Evolutionary conservation across 1,140 invertebrate genomes (phyloP), one percentile per base, ranked within the genome.

Genomic region (Ctenoplectra terminalis): DNA sequence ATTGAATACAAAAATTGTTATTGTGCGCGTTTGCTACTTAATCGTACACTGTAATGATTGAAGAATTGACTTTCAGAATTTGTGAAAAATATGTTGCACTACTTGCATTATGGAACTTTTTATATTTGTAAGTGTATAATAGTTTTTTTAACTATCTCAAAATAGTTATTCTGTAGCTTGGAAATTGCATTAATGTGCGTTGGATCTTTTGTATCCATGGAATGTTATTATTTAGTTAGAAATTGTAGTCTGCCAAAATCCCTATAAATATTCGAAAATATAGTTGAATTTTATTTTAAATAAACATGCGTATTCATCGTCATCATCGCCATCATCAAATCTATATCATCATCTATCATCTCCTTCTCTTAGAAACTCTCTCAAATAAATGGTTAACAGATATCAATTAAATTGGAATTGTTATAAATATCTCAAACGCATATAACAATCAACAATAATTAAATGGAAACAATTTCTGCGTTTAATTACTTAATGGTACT

Each of bases 371-470:
- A 81, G 29, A 80, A 66, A 50, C n/a, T 75, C 9, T 50, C 26
- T 43, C 31, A 23, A 75, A 75, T 37, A 75, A 75, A 75, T 13
- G 48, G 61, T 64, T 58, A 80, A 81, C 48, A 79, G 7, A 81
- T 81, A 71, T 72, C 52, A 74, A 72, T 72, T 82, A 78, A 56
- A 84, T 79, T 83, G 61, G 43, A 77, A 76, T 54, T 84, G 82
- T 80, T 72, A 81, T 73, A 87, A 88, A 90, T 84, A 86, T 88
- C 58, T 83, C 37, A 46, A 83, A 86, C 52, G 74, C 29, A 26
- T 61, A 64, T 83, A 89, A 90, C 86, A 86, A 82, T 81, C 81
- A 90, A 88, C 87, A 90, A 89, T 73, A 85, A 89, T 73, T 88
- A 89, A 88, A 78, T 81, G 63, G 86, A 85, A 89, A 84, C 66